Percentiles rank a stretch among this genome's conserved stretches.
Conservation (phyloP, 1,140 invertebrate genomes). For the Aphelinus atriplicis region DNA sequence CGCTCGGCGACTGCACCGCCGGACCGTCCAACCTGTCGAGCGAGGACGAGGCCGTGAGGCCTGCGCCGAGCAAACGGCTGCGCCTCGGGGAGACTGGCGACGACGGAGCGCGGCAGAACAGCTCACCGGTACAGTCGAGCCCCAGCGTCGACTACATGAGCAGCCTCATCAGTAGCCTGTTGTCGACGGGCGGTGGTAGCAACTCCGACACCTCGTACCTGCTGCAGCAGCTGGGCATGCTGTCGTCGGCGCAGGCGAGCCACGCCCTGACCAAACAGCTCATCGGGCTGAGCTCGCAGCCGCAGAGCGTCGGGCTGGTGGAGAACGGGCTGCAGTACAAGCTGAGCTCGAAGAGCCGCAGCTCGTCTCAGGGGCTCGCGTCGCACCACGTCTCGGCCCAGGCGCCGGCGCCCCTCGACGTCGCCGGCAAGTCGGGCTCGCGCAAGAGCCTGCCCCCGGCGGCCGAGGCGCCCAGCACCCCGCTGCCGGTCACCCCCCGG, state of each 20-base stretch:
- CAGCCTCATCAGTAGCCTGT: background rate
- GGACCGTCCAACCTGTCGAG: conserved; percentile 51
- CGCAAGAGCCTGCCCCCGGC: conserved; percentile 47
- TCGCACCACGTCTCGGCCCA: conserved; percentile 39
- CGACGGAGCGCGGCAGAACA: background rate
- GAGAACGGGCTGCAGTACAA: conserved; percentile 59
- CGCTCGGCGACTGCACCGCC: conserved; percentile 64
- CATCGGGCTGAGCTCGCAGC: conserved; percentile 28
- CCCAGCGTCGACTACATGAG: conserved; percentile 25
- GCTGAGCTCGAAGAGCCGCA: background rate
- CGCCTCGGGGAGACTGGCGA: too few species aligned
- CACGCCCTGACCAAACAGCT: conserved; percentile 43
- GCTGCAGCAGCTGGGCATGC: conserved; percentile 49
- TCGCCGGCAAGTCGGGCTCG: conserved; percentile 39
- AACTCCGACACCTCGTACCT: conserved; percentile 36
- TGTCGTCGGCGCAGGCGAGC: conserved; percentile 29
- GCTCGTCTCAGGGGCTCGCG: conserved; percentile 38
- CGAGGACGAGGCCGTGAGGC: conserved; percentile 48
- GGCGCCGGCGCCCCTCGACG: conserved; percentile 46
- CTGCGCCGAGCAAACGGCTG: too few species aligned
- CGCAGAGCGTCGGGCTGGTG: conserved; percentile 52
- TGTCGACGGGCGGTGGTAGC: background rate
- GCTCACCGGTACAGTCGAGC: background rate
- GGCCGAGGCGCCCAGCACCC: conserved; percentile 47
- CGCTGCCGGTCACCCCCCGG: conserved; percentile 43